A percentile compares a stretch with the other conserved stretches of the same genome.
These are phyloP conservation scores for Pissodes strobi DNA, from an alignment of 1,140 invertebrate species.

Conservation along the genomic window DNA sequence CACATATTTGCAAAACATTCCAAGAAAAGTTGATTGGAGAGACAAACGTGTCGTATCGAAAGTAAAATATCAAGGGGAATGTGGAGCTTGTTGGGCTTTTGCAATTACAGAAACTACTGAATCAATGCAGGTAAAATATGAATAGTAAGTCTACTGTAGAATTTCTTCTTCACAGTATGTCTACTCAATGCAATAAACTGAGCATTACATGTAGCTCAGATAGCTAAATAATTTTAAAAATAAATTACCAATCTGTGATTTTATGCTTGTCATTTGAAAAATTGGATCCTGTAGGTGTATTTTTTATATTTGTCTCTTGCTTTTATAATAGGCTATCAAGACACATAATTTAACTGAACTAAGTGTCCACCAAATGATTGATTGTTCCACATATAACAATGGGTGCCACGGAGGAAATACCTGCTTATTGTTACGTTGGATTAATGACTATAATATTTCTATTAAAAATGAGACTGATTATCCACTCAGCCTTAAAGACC, in stretches of 20 bases:
- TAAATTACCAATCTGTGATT: no score
- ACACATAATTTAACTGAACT: slow-evolving; percentile 65
- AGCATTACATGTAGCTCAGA: no score
- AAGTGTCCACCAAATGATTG: slow-evolving; percentile 84
- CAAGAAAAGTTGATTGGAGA: slow-evolving; percentile 59
- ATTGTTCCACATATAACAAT: slow-evolving; percentile 77
- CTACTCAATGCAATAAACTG: no score
- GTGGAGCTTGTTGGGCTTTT: slow-evolving; percentile 89
- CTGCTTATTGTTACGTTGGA: slow-evolving; percentile 75
- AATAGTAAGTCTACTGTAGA: no score
- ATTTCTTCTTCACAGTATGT: no score
- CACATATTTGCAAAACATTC: slow-evolving; percentile 27
- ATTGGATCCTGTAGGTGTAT: no score
- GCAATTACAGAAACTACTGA: slow-evolving; percentile 78
- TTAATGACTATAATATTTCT: slow-evolving; percentile 62
- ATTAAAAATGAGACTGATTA: slow-evolving; percentile 68
- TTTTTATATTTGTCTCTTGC: no score
- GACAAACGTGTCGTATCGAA: slow-evolving; percentile 69
- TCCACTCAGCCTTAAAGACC: slow-evolving; percentile 65
- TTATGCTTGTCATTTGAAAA: no score
- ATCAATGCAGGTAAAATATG: slow-evolving; percentile 64
- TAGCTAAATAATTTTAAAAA: no score
- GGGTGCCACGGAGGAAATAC: slow-evolving; percentile 84
- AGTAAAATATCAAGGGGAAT: slow-evolving; percentile 74
- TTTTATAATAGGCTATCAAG: slow-evolving; percentile 61